Base-by-base conservation (phyloP, 1,140 invertebrate species). In the Chymomyza costata region DNA sequence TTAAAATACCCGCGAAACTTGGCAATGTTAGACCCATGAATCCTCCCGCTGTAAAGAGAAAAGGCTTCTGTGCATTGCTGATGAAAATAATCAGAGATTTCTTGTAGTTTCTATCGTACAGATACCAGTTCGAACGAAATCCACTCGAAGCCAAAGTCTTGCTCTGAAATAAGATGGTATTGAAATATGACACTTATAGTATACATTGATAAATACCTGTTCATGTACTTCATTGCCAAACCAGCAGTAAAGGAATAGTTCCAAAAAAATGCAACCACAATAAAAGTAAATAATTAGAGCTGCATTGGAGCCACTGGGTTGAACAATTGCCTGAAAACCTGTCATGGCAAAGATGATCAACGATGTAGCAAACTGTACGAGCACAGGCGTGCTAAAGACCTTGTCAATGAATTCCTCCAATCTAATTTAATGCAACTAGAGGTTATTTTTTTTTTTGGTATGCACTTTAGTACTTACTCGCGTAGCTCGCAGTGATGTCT, bases 241-340 rank as follows among this genome's bases (percentile, higher is more conserved):
- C 65, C 64, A 82, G 34, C 81, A 83, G 15, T 83, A 83, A 3
- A 76, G 13, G 11, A 82, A 83, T 10, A 83, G 41, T 32, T 83
- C 59, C 1, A 54, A 74, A 16, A 82, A 58, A 10, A 82, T 56
- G 31, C 78, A 82, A 40, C 62, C 56, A 3, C 68, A 55, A 32
- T 82, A 50, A 0, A 70, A 65, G 39, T 74, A 78, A 60, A 76
- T 70, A 0, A 83, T 47, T 18, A 1, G 62, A 54, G 18, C 65
- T 78, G 34, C n/a, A n/a, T 61, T 62, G 0, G 73, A 71, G 2
- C 59, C 52, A 28, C 70, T 54, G 2, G 59, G 46, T 2, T 65
- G 52, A 13, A 61, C 45, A 11, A 64, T 51, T 5, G 70, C 74
- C 28, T 83, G 81, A 35, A 83, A 83, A 1, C 64, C 61, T 0